Evolutionary conservation across 2,797 vertebrate genomes (phyloP).

Genomic region (Petrocephalus schoutedeni): DNA sequence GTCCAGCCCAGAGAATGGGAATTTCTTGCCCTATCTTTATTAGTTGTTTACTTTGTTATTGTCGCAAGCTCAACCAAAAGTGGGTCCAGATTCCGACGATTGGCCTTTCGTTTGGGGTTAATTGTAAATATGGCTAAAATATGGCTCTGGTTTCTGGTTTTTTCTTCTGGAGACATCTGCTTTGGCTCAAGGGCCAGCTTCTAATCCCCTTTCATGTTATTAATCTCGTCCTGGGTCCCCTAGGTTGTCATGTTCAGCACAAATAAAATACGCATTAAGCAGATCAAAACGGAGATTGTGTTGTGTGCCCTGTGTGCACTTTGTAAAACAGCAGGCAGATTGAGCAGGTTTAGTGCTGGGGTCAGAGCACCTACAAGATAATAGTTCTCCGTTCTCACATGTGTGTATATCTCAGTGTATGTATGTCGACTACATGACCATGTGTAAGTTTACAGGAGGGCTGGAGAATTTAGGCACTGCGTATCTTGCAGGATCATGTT

Average conservation of each 20-base stretch:
- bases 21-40: background rate
- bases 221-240: slow-evolving; percentile 60
- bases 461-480: background rate
- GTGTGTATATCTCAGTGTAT: background rate
- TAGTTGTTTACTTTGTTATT: slow-evolving; percentile 1
- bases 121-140: slow-evolving; percentile 55
- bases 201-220: slow-evolving; percentile 68
- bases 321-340: slow-evolving; percentile 58
- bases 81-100: slow-evolving; percentile 44
- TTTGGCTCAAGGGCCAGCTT: slow-evolving; percentile 51
- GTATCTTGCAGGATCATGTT: background rate
- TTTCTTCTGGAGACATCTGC: slow-evolving; percentile 57
- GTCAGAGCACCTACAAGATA: slow-evolving; percentile 44
- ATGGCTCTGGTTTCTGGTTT: slow-evolving; percentile 37
- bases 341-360: slow-evolving; percentile 57
- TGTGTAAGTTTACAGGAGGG: background rate
- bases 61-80: slow-evolving; percentile 29
- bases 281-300: slow-evolving; percentile 54
- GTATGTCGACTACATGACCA: background rate
- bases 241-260: slow-evolving; percentile 60
- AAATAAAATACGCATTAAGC: slow-evolving; percentile 56
- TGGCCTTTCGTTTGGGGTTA: slow-evolving; percentile 51
- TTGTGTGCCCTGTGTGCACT: slow-evolving; percentile 57
- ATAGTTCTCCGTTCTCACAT: background rate
- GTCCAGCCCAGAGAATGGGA: slow-evolving; percentile 24